Percentiles rank a stretch among this genome's conserved stretches.
These are phyloP conservation scores for Oreochromis mossambicus DNA, from an alignment of 2,797 vertebrate species.

Conservation along the genomic window DNA sequence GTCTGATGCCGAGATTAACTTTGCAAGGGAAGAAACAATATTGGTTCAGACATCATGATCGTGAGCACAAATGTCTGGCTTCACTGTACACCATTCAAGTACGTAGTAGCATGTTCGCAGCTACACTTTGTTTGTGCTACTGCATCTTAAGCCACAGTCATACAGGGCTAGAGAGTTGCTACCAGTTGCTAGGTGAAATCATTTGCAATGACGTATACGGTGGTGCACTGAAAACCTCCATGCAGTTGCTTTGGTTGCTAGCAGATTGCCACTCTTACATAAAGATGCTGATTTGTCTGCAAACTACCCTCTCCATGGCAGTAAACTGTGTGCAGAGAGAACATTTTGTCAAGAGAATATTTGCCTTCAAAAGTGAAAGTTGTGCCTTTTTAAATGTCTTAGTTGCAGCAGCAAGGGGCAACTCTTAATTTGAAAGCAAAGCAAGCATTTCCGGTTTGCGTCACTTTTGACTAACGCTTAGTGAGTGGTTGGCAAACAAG, in stretches of 20 bases:
- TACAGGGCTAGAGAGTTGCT: background rate
- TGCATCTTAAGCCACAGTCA: background rate
- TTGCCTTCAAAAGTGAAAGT: background rate
- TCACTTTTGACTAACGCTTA: background rate
- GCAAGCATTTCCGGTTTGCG: background rate
- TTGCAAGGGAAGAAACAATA: background rate
- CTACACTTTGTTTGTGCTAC: background rate
- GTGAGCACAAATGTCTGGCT: background rate
- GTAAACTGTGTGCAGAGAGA: background rate
- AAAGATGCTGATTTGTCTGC: background rate
- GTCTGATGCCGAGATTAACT: conserved; percentile 5
- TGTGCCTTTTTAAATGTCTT: accelerated
- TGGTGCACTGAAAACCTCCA: background rate
- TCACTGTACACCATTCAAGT: background rate
- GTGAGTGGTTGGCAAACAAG: background rate
- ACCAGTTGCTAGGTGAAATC: background rate
- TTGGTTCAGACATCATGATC: background rate
- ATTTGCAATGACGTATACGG: background rate
- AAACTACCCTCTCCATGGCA: background rate
- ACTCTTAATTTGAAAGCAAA: background rate
- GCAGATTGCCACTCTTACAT: background rate
- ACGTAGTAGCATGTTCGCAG: background rate
- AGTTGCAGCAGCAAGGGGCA: background rate
- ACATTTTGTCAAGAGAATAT: background rate
- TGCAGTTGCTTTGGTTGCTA: background rate